Conservation (phyloP, 2,888 invertebrate genomes). For the Hemicrepidius hirtus region DNA sequence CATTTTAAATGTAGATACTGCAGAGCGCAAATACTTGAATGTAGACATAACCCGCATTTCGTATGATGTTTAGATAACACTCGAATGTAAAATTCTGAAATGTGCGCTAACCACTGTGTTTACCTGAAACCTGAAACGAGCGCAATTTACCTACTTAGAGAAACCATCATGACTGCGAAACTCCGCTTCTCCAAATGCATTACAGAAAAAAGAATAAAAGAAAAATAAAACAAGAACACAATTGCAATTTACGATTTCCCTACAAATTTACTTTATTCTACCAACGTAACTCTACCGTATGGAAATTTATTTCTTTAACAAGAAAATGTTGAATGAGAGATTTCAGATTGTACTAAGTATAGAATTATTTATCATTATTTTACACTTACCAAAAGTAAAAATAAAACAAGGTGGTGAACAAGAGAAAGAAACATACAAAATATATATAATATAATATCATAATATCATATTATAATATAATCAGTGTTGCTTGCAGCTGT, state of each 20-base stretch:
- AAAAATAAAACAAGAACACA: conserved; percentile 5
- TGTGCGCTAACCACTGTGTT: conserved; percentile 19
- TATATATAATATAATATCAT: too few relatives aligned
- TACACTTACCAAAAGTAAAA: too few relatives aligned
- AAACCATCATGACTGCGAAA: conserved; percentile 9
- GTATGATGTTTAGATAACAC: conserved; percentile 24
- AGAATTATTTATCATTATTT: too few relatives aligned
- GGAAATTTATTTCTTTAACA: too few relatives aligned
- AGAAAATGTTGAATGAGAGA: too few relatives aligned
- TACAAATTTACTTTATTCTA: neutral
- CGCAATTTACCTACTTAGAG: conserved; percentile 19
- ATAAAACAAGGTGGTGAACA: too few relatives aligned
- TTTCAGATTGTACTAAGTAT: too few relatives aligned
- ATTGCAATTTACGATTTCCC: conserved; percentile 11
- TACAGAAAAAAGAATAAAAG: neutral
- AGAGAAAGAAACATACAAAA: too few relatives aligned
- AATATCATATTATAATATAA: too few relatives aligned
- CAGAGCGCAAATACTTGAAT: conserved; percentile 6
- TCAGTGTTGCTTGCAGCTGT: too few relatives aligned
- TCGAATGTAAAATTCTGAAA: conserved; percentile 19
- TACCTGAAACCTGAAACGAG: conserved; percentile 16
- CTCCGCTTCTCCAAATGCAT: neutral
- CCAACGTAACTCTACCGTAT: too few relatives aligned
- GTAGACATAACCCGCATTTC: neutral
- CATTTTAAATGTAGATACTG: neutral